These are phyloP conservation scores for Mola mola DNA, from an alignment of 2,113 vertebrate genomes.

Conservation along the genomic window DNA sequence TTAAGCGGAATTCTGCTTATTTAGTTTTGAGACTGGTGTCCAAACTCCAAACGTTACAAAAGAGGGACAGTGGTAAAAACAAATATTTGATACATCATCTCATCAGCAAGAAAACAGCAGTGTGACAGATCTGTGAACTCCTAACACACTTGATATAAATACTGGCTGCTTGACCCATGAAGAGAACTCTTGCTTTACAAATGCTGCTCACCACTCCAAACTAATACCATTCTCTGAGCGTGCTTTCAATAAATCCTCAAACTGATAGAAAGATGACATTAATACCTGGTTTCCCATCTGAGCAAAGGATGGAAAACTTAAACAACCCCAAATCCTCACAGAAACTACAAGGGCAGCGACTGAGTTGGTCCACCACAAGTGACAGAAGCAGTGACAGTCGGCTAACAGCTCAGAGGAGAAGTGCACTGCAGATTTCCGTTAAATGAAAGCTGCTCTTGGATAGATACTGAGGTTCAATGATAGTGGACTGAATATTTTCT, in stretches of 20 bases:
- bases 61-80: neutral
- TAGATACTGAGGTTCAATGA: conserved; percentile 14
- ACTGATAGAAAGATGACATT: conserved; percentile 65
- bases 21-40: neutral
- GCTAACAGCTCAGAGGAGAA: neutral
- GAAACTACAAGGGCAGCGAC: conserved; percentile 49
- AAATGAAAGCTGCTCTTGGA: conserved; percentile 8
- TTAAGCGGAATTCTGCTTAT: too few species aligned
- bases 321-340: conserved; percentile 61
- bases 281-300: conserved; percentile 53
- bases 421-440: neutral
- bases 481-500: conserved; percentile 13
- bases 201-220: too few species aligned
- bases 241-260: conserved; percentile 68
- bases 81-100: conserved; percentile 1
- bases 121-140: conserved; percentile 3
- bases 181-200: too few species aligned
- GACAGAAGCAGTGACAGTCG: too few species aligned
- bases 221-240: conserved; percentile 41
- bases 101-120: neutral
- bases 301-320: conserved; percentile 57
- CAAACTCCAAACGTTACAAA: neutral
- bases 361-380: conserved; percentile 31
- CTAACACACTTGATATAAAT: neutral
- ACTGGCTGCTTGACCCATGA: too few species aligned